phyloP scores from a whole-genome alignment of 2,797 vertebrate genomes.

The Rhinogobio ventralis region DNA sequence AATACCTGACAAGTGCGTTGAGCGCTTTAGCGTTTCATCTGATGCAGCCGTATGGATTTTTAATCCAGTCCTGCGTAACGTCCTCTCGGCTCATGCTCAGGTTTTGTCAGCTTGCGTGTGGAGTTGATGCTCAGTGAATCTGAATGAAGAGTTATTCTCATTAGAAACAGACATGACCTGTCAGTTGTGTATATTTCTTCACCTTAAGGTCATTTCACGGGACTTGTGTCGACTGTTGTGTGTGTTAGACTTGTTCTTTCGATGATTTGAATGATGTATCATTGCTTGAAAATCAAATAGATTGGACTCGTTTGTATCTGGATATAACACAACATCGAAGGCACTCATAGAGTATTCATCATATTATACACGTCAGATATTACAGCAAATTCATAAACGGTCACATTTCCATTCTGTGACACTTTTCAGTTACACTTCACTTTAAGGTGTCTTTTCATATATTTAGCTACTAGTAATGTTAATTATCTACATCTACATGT shows the following conservation, averaged over 20 bases:
- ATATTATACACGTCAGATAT: background rate
- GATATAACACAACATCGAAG: background rate
- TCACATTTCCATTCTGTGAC: background rate
- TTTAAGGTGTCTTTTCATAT: background rate
- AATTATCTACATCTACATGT: background rate
- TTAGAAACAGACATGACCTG: conserved; percentile 12
- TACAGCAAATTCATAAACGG: background rate
- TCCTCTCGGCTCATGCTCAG: background rate
- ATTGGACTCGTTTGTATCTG: background rate
- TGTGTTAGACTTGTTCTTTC: background rate
- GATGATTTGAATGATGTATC: background rate
- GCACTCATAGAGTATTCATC: background rate
- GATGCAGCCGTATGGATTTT: conserved; percentile 59
- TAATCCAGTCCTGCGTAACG: conserved; percentile 51
- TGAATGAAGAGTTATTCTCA: conserved; percentile 23
- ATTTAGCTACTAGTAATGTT: background rate
- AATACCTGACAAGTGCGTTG: conserved; percentile 60
- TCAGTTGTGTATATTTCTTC: background rate
- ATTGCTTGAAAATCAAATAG: background rate
- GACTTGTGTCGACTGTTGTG: too few relatives aligned
- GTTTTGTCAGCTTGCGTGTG: conserved; percentile 24
- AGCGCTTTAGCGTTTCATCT: conserved; percentile 42
- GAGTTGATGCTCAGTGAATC: conserved; percentile 7
- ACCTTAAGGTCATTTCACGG: background rate
- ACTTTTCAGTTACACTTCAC: background rate